Percentiles rank a stretch among this genome's conserved stretches.
These are phyloP conservation scores for Chironomus riparius DNA, from an alignment of 2,888 invertebrate genomes.

Conservation along the genomic window DNA sequence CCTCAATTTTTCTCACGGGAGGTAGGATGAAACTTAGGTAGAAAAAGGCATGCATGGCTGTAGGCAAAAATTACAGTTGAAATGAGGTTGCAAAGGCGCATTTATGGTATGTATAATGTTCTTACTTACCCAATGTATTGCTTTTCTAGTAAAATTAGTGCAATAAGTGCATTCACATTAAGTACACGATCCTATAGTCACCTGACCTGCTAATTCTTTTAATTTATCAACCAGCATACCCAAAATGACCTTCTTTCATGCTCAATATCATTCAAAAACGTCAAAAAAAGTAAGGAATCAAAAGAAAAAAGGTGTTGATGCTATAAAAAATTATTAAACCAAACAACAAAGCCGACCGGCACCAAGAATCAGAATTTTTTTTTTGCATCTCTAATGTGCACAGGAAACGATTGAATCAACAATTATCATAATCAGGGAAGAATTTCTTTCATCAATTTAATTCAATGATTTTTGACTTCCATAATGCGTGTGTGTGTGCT, in stretches of 20 bases:
- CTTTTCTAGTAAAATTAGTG: too few relatives aligned
- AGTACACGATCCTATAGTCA: too few relatives aligned
- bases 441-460: not conserved
- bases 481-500: not conserved
- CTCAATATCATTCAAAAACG: too few relatives aligned
- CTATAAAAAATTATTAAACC: too few relatives aligned
- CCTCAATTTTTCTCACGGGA: not conserved
- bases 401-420: not conserved
- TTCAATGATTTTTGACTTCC: slow-evolving; percentile 1
- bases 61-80: not conserved
- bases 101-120: not conserved
- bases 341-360: too few relatives aligned
- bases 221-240: too few relatives aligned
- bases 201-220: too few relatives aligned
- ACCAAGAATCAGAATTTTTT: not conserved
- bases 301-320: not conserved
- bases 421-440: too few relatives aligned
- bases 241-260: too few relatives aligned
- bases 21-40: too few relatives aligned
- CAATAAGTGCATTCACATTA: too few relatives aligned
- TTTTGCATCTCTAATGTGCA: not conserved
- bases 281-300: not conserved
- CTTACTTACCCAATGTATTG: too few relatives aligned
- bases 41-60: not conserved
- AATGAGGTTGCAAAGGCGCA: not conserved